phyloP scores from a whole-genome alignment of 2,113 vertebrate species.

The Perca flavescens region DNA sequence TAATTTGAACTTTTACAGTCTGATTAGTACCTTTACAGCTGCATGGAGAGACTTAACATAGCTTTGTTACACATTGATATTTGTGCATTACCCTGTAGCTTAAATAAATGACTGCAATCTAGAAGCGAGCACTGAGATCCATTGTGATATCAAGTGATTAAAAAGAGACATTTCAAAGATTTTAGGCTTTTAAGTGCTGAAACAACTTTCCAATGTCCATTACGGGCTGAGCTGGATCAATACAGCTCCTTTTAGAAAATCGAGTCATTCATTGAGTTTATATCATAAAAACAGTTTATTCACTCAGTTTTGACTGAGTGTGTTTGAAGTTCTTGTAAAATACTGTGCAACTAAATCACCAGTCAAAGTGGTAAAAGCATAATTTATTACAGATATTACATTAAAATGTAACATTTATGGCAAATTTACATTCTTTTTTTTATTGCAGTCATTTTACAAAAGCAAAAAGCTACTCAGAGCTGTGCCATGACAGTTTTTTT shows the following conservation, averaged over 20 bases:
- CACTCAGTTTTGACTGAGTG: conserved; percentile 21
- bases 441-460: conserved; percentile 58
- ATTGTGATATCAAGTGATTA: conserved; percentile 12
- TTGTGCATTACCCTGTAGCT: conserved; percentile 5
- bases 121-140: background rate
- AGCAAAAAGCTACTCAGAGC: conserved; percentile 46
- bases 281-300: conserved; percentile 21
- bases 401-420: conserved; percentile 49
- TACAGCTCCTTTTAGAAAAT: conserved; percentile 19
- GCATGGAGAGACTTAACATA: too few species aligned
- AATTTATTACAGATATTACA: conserved; percentile 31
- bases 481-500: conserved; percentile 35
- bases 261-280: conserved; percentile 26
- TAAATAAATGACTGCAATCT: conserved; percentile 25
- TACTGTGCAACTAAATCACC: conserved; percentile 14
- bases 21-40: background rate
- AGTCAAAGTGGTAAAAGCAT: background rate
- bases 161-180: conserved; percentile 29
- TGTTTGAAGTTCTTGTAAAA: conserved; percentile 40
- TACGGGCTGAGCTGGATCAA: conserved; percentile 30
- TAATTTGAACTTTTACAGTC: background rate
- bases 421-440: conserved; percentile 46
- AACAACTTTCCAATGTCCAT: conserved; percentile 24
- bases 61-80: background rate
- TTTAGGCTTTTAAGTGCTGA: conserved; percentile 25